Percentiles rank a stretch among this genome's conserved stretches.
These are phyloP conservation scores for Chymomyza costata DNA, from an alignment of 1,140 invertebrate species.

Conservation along the genomic window DNA sequence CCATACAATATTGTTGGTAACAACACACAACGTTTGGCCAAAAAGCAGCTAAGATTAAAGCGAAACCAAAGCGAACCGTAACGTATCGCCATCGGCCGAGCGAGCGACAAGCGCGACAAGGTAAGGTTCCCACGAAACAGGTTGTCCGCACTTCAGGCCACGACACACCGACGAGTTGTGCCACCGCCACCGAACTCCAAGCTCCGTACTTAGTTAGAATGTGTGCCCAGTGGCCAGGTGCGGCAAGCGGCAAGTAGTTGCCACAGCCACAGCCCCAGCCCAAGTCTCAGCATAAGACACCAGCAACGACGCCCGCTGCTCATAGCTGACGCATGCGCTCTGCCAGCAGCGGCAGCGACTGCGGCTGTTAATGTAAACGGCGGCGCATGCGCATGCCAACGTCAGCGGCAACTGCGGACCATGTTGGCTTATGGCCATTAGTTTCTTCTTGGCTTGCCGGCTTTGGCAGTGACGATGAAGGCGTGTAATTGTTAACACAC, in stretches of 20 bases:
- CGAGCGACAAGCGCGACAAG: slow-evolving; percentile 71
- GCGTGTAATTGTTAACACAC: slow-evolving; percentile 65
- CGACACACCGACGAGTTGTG: slow-evolving; percentile 33
- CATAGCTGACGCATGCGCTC: slow-evolving; percentile 48
- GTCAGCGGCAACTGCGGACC: slow-evolving; percentile 16
- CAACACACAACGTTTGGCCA: slow-evolving; percentile 9
- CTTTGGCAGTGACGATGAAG: slow-evolving; percentile 17
- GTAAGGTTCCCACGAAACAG: slow-evolving; percentile 76
- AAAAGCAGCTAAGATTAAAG: slow-evolving; percentile 54
- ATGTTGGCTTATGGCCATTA: slow-evolving; percentile 24
- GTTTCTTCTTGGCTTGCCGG: slow-evolving; percentile 44
- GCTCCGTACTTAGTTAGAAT: slow-evolving; percentile 4
- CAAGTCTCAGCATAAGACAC: slow-evolving; percentile 26
- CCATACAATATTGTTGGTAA: no score
- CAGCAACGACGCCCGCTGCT: no score
- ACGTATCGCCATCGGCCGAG: slow-evolving; percentile 63
- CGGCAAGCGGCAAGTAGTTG: slow-evolving; percentile 15
- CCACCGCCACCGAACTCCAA: slow-evolving; percentile 16
- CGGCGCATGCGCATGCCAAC: slow-evolving; percentile 64
- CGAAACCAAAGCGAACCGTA: slow-evolving; percentile 72
- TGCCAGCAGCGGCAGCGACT: slow-evolving; percentile 16
- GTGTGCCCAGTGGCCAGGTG: neutral
- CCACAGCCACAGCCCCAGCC: slow-evolving; percentile 18
- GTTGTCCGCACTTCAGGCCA: slow-evolving; percentile 73
- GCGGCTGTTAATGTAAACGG: slow-evolving; percentile 56